phyloP scores from a whole-genome alignment of 1,140 invertebrate species.

The Drosophila kikkawai region DNA sequence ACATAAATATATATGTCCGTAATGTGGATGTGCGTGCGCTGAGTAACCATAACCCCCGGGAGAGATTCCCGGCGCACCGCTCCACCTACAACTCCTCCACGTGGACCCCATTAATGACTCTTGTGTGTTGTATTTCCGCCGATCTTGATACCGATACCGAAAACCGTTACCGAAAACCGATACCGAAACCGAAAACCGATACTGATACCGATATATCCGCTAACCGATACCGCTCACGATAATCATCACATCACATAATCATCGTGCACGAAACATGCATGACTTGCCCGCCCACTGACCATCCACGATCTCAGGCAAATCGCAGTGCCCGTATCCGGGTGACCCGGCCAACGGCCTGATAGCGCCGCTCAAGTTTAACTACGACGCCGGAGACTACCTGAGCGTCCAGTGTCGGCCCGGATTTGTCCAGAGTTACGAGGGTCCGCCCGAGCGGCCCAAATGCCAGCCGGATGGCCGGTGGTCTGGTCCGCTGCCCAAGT shows the following conservation, averaged over 20 bases:
- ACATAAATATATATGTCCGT: constrained; percentile 38
- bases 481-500: constrained; percentile 85
- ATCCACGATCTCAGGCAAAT: constrained; percentile 87
- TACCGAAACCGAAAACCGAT: constrained; percentile 13
- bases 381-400: constrained; percentile 90
- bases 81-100: constrained; percentile 55
- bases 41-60: constrained; percentile 20
- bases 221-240: constrained; percentile 41
- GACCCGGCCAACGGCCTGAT: constrained; percentile 90
- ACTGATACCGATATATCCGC: constrained; percentile 33
- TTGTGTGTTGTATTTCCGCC: constrained; percentile 80
- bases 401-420: constrained; percentile 90
- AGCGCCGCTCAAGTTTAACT: constrained; percentile 91
- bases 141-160: constrained; percentile 32
- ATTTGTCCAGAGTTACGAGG: constrained; percentile 86
- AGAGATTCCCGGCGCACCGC: constrained; percentile 45
- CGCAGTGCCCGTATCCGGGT: constrained; percentile 90
- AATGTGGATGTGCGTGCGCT: constrained; percentile 48
- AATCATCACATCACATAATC: constrained; percentile 32
- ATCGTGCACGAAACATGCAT: constrained; percentile 43
- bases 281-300: constrained; percentile 39
- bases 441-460: constrained; percentile 85
- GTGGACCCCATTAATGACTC: constrained; percentile 78
- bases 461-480: constrained; percentile 86
- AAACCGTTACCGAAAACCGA: constrained; percentile 6